phyloP scores from a whole-genome alignment of 2,113 vertebrate genomes.

The Oreochromis aureus region DNA sequence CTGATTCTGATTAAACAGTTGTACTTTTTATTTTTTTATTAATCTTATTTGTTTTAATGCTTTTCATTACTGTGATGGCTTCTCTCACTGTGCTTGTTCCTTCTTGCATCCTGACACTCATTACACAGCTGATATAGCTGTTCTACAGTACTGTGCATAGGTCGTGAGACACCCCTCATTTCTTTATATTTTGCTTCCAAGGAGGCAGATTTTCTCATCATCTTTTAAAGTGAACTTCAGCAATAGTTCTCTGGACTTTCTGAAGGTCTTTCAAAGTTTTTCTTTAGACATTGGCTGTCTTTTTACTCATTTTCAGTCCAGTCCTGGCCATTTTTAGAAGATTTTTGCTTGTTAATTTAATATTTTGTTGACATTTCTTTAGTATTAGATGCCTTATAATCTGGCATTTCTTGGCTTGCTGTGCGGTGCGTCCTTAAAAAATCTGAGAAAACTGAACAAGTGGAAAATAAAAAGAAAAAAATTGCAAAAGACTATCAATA shows the following conservation, averaged over 20 bases:
- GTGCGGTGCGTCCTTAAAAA: not conserved
- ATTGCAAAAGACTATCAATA: rapidly evolving
- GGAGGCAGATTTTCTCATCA: not conserved
- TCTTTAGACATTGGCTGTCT: not conserved
- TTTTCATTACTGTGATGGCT: not conserved
- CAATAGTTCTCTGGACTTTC: not conserved
- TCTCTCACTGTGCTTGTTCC: not conserved
- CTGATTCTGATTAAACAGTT: not conserved
- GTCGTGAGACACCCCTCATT: not conserved
- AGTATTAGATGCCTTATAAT: not conserved
- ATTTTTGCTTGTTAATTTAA: not conserved
- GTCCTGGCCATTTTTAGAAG: not conserved
- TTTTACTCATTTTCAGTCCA: not conserved
- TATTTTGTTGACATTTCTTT: not conserved
- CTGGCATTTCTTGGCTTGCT: not conserved
- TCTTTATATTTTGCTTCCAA: not conserved
- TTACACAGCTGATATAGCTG: not conserved
- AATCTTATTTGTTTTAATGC: not conserved
- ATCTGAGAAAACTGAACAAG: not conserved
- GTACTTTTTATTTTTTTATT: not conserved
- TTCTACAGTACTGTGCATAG: not conserved
- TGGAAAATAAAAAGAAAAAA: not conserved
- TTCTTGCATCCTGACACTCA: not conserved
- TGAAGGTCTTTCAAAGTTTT: not conserved
- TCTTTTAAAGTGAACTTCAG: not conserved